Evolutionary conservation across 2,113 vertebrate species (phyloP), one percentile per base, ranked within the genome.

Genomic region (Apteryx mantelli): DNA sequence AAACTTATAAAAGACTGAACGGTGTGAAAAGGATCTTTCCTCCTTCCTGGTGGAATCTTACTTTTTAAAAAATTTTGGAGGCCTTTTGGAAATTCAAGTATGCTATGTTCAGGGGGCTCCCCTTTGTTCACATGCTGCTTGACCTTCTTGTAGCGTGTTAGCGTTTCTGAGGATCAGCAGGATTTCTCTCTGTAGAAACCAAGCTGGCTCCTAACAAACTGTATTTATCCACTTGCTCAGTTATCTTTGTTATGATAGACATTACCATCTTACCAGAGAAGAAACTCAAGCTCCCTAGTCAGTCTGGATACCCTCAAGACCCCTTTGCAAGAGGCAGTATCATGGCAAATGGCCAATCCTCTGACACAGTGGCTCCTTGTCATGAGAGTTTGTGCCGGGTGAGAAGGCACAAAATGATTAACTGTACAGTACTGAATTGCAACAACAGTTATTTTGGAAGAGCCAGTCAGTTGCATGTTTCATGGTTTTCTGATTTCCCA

Each of bases 381-480:
- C 21, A 19, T 64, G 20, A 50, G 48, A 89, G 7, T 34, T 77
- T 16, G 7, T 46, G 4, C 10, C 7, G 53, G 42, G 8, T 22
- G 5, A 3, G 64, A 82, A 88, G 25, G 8, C 58, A 71, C 2
- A 63, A 76, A 73, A 46, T 22, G 1, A 25, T 74, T 46, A 9
- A 18, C 19, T 48, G 3, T 42, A 16, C 0, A 1, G 16, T 10
- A 5, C 64, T 82, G 8, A 1, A 1, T 32, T 53, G 71, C 17
- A 46, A 69, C 52, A 55, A 3, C 30, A 74, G 56, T 78, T 69
- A 50, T 66, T 95, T 91, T 66, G 50, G 13, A 69, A 78, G 18
- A 16, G 26, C 4, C 1, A 7, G 12, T 50, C 26, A 17, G 5
- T 20, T 69, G 18, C 2, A 0, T 68, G 5, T 86, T 77, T 74